A percentile compares a stretch with the other conserved stretches of the same genome.
phyloP scores from a whole-genome alignment of 2,113 vertebrate species.

The Cryptotis parvus region DNA sequence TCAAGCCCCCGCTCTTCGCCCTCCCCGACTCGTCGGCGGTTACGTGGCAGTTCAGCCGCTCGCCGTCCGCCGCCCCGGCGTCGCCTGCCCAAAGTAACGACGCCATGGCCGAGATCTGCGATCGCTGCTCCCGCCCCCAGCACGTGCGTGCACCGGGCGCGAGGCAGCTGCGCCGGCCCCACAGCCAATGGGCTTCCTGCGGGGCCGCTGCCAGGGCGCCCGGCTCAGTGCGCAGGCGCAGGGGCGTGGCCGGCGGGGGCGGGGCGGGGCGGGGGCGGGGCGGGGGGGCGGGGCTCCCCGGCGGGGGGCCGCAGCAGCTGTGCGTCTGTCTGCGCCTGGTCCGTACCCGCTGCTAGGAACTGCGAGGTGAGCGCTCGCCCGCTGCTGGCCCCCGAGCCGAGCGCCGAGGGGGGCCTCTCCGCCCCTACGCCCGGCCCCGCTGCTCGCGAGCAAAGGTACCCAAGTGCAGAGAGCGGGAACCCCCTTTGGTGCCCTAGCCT shows the following conservation, averaged over 20 bases:
- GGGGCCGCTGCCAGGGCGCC: background rate
- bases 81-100: constrained; percentile 79
- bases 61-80: constrained; percentile 67
- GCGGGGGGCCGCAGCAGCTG: no score
- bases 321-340: background rate
- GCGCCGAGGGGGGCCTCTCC: no score
- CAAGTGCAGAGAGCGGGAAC: no score
- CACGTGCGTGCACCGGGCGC: constrained; percentile 71
- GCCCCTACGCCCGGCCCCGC: no score
- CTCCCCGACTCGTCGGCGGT: constrained; percentile 62
- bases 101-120: constrained; percentile 74
- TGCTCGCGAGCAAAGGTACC: no score
- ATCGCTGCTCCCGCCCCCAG: constrained; percentile 58
- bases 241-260: background rate
- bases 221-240: constrained; percentile 32
- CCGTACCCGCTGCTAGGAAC: no score
- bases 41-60: constrained; percentile 78
- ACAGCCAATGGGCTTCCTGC: constrained; percentile 55
- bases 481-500: no score
- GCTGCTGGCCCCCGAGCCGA: no score
- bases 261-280: background rate
- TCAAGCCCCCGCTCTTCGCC: constrained; percentile 7
- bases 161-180: background rate
- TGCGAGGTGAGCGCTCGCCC: no score
- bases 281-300: no score